phyloP scores from a whole-genome alignment of 2,113 vertebrate genomes.

The Sciurus niger region DNA sequence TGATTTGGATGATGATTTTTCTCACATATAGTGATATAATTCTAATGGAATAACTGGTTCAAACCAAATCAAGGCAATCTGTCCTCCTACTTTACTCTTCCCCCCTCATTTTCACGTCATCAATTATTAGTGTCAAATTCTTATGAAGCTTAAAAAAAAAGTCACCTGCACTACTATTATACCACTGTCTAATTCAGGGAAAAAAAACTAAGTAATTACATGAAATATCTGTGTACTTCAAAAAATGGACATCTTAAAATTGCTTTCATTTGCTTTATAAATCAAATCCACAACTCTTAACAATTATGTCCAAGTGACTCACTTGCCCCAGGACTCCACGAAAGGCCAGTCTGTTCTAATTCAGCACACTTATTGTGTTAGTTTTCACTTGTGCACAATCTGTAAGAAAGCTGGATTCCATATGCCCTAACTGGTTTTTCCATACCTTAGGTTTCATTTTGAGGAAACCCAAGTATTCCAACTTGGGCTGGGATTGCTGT shows the following conservation, averaged over 20 bases:
- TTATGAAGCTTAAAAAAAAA: background rate
- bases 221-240: background rate
- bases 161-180: background rate
- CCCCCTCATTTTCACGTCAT: background rate
- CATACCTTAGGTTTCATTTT: slow-evolving; percentile 43
- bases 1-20: slow-evolving; percentile 15
- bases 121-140: slow-evolving; percentile 29
- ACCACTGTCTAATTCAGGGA: slow-evolving; percentile 23
- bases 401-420: background rate
- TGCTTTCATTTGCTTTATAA: background rate
- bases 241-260: slow-evolving; percentile 45
- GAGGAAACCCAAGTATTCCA: slow-evolving; percentile 26
- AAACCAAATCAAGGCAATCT: slow-evolving; percentile 37
- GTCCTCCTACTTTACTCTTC: background rate
- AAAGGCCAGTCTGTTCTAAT: background rate
- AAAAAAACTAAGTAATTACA: slow-evolving; percentile 20
- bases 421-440: background rate
- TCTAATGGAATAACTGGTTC: background rate
- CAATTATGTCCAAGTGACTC: background rate
- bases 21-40: background rate
- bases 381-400: background rate
- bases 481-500: background rate
- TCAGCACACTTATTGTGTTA: background rate
- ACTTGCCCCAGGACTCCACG: background rate
- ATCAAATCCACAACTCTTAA: slow-evolving; percentile 23